phyloP scores from a whole-genome alignment of 2,113 vertebrate species.

The Aptenodytes forsteri region DNA sequence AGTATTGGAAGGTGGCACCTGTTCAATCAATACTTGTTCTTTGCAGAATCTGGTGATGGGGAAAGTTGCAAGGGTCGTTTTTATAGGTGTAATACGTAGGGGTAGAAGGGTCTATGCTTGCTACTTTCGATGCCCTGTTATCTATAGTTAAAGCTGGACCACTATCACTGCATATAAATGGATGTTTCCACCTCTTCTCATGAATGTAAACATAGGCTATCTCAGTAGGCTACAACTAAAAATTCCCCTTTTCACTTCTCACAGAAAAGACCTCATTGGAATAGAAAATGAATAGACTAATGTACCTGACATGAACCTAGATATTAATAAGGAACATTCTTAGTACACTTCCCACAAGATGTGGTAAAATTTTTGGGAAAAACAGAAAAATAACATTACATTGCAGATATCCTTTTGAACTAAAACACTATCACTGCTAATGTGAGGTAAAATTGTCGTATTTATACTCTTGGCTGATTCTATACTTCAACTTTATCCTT shows the following conservation, averaged over 20 bases:
- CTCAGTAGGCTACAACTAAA: not conserved
- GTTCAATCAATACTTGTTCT: not conserved
- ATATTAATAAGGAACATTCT: not conserved
- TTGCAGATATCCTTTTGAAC: not conserved
- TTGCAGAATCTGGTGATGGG: not conserved
- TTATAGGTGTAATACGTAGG: not conserved
- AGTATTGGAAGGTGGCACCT: not conserved
- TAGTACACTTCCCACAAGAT: not conserved
- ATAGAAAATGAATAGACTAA: not conserved
- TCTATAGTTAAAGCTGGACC: not conserved
- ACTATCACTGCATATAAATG: not conserved
- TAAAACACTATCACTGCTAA: not conserved
- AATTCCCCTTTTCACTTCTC: not conserved
- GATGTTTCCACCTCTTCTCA: not conserved
- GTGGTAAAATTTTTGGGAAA: not conserved
- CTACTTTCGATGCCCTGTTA: not conserved
- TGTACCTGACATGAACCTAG: not conserved
- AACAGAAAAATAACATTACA: not conserved
- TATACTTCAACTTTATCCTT: not conserved
- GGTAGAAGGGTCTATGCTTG: not conserved
- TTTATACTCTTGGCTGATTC: not conserved
- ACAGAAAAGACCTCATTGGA: not conserved
- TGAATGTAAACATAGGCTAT: not conserved
- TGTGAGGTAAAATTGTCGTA: not conserved
- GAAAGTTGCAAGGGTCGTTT: not conserved